Evolutionary conservation across 2,797 vertebrate genomes (phyloP), one percentile per base, ranked within the genome.

Genomic region (Peromyscus aztecus): DNA sequence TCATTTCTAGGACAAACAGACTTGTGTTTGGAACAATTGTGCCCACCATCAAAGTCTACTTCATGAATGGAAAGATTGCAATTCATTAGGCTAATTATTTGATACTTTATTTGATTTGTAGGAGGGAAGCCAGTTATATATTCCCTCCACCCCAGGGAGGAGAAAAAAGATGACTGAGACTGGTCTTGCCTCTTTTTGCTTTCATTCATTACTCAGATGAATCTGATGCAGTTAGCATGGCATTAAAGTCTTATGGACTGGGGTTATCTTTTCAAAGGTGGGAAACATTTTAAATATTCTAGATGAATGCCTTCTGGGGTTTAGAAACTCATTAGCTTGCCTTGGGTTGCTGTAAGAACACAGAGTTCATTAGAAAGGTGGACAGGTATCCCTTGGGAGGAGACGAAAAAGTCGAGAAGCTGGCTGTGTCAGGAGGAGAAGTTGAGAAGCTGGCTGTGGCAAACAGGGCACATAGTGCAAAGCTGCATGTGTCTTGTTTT

Each of bases 61-160:
- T 95, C 69, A n/a, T 31, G n/a, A 69, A 27, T 43, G 4, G 19
- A 59, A 89, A 92, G 59, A 65, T 6, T 80, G 37, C 34, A 52
- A 81, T 94, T 95, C 81, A 73, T 4, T 92, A 29, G 27, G 21
- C 71, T 27, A 90, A 49, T 89, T 95, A 43, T 67, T 93, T 90
- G 52, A 89, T 76, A 12, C 49, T 52, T 52, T 52, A 52, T 52
- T 52, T 13, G 67, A 83, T 83, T 83, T 85, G 34, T 73, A 78
- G 37, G 40, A 46, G 12, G 34, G 57, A 80, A 90, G 5, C 27
- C 43, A 77, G 57, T 16, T 63, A 16, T n/a, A 37, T 37, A 34
- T 12, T 34, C 43, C 90, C 17, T 2, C 24, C 16, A 5, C 17
- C 49, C 19, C 0, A 14, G 21, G 37, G 43, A 85, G 77, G 31